Evolutionary conservation across 1,140 invertebrate species (phyloP), one percentile per base, ranked within the genome.

Genomic region (Hypothenemus hampei): DNA sequence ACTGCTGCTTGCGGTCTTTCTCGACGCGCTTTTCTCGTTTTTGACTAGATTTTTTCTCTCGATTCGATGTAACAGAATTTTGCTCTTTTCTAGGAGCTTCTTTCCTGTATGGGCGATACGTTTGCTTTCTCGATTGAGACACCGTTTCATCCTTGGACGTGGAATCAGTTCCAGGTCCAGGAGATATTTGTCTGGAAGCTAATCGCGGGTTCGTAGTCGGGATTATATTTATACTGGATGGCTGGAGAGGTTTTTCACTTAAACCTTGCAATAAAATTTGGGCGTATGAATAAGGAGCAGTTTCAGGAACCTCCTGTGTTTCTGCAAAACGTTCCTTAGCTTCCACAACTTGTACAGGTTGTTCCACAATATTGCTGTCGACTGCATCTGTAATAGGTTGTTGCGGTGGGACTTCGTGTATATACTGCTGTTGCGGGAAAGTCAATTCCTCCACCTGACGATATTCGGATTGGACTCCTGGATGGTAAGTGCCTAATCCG

Each of bases 221-320:
- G 51, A 55, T 53, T 57, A 53, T 60, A 57, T 53, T 54, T 63
- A 43, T 72, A 75, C 74, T 79, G 77, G 78, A 80, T 79, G 77
- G 77, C 77, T 79, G 78, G 69, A 70, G 60, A 58, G 66, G 62
- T 64, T 72, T 73, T 58, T 69, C 64, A 67, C 59, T 72, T 29
- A 86, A 75, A 3, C 84, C 84, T 56, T 85, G 79, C 3, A 83
- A 81, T 57, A 87, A 74, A 63, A 86, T 84, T 71, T 85, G 82
- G 13, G 84, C 84, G 69, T 86, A 87, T 1, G 84, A 86, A 36
- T 63, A 66, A 10, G 16, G 4, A 10, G 26, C 26, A 31, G 26
- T 2, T 5, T 39, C 36, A 8, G 20, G 20, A 31, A 13, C 1
- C 3, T 31, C 26, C 18, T 11, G 18, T 6, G 8, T 16, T 11